A percentile compares a stretch with the other conserved stretches of the same genome.
Conservation (phyloP, 2,797 vertebrate species). For the Eulemur albifrons region DNA sequence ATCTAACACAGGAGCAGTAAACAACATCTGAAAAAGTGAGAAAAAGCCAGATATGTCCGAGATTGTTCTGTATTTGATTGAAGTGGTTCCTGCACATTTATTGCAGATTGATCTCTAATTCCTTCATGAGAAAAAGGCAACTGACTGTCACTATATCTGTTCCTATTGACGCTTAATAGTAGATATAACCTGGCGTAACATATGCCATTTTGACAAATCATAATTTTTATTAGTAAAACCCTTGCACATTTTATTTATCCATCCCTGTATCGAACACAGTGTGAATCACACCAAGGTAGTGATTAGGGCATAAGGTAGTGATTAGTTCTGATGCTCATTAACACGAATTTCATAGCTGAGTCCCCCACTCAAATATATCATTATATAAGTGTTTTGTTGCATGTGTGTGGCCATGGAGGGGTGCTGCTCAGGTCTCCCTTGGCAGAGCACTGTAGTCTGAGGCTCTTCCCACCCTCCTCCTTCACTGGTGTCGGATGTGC, state of each 20-base stretch:
- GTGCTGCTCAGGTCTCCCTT: neutral
- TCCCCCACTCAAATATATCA: neutral
- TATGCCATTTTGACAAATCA: neutral
- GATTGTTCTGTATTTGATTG: neutral
- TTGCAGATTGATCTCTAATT: neutral
- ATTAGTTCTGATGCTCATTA: neutral
- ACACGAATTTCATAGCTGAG: neutral
- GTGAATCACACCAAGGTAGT: neutral
- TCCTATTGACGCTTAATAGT: neutral
- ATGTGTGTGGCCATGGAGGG: neutral
- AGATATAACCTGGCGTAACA: neutral
- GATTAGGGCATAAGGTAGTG: neutral
- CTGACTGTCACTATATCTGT: neutral
- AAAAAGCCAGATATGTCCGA: neutral
- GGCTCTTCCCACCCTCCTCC: neutral
- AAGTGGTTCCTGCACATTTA: neutral
- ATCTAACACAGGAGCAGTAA: neutral
- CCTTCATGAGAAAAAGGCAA: neutral
- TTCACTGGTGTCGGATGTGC: neutral
- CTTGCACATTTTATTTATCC: neutral
- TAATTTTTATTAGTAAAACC: neutral
- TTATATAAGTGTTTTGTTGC: neutral
- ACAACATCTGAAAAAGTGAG: neutral
- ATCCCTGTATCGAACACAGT: neutral
- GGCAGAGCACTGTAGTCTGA: neutral